Evolutionary conservation across 2,113 vertebrate species (phyloP), one percentile per base, ranked within the genome.

Genomic region (Melospiza georgiana): DNA sequence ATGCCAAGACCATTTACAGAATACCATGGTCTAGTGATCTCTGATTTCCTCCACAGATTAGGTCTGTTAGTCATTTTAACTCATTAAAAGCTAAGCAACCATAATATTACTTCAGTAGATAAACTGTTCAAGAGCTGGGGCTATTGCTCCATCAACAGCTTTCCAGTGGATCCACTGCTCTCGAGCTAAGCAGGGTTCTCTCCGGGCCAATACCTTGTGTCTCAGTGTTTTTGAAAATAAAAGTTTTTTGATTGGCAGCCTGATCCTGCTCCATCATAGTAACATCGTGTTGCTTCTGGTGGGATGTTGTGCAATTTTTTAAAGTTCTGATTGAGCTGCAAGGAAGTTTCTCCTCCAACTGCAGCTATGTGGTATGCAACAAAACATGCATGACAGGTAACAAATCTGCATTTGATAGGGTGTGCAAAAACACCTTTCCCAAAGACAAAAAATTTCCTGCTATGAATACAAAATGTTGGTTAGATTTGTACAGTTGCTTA

Each of bases 31-130:
- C 41, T 78, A 55, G 58, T 66, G 54, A 92, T 78, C 48, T 90
- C 78, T 75, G 51, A 93, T 82, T 71, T 93, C 71, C 66, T 91
- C 76, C 84, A 92, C 48, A 89, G 11, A 51, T 57, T 61, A 78
- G 27, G 41, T 79, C 59, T 83, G 37, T 77, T 81, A 87, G 79
- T 92, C 16, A 89, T 74, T 96, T 94, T 86, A 95, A 89, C 66
- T 80, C 4, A 94, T 72, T 89, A 87, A 95, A 54, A 49, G 77
- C 37, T 79, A 93, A 91, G 68, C 59, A 96, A 57, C 17, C 52
- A 82, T 92, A 89, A 90, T 94, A 85, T 87, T 82, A 28, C 81
- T 89, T 72, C 59, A 67, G 19, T 28, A 28, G 49, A 78, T 84
- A 93, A 93, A 62, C 14, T 87, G 57, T 81, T 93, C 24, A 76